These are phyloP conservation scores for Aphelinus atriplicis DNA, from an alignment of 1,140 invertebrate genomes.

Conservation along the genomic window DNA sequence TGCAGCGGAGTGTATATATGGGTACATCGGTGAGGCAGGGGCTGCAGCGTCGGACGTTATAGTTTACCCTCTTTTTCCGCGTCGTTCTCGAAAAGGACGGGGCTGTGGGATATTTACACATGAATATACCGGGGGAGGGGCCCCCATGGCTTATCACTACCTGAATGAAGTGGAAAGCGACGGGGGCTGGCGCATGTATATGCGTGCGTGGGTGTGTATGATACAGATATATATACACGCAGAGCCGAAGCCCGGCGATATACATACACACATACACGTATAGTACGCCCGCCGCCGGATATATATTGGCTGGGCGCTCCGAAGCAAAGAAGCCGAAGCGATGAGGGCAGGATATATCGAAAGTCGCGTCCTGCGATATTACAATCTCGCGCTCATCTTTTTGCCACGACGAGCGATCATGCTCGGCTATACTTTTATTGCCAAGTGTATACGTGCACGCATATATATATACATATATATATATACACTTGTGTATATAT, in stretches of 20 bases:
- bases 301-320: slow-evolving; percentile 21
- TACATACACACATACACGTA: neutral
- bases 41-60: neutral
- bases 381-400: slow-evolving; percentile 24
- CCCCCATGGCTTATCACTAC: slow-evolving; percentile 48
- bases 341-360: slow-evolving; percentile 6
- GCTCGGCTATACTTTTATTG: no score
- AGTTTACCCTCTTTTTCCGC: neutral
- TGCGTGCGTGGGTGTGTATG: no score
- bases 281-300: neutral
- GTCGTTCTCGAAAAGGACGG: slow-evolving; percentile 22
- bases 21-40: neutral
- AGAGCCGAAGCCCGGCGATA: neutral
- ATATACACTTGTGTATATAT: no score
- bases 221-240: no score
- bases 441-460: no score
- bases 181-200: neutral
- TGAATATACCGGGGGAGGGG: slow-evolving; percentile 42
- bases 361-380: slow-evolving; percentile 41
- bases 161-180: slow-evolving; percentile 40
- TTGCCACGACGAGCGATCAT: no score
- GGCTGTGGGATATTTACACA: slow-evolving; percentile 53
- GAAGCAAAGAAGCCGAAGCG: slow-evolving; percentile 2
- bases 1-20: neutral
- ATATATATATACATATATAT: no score